Conservation (phyloP, 2,888 invertebrate species). For the Troilus luridus region DNA sequence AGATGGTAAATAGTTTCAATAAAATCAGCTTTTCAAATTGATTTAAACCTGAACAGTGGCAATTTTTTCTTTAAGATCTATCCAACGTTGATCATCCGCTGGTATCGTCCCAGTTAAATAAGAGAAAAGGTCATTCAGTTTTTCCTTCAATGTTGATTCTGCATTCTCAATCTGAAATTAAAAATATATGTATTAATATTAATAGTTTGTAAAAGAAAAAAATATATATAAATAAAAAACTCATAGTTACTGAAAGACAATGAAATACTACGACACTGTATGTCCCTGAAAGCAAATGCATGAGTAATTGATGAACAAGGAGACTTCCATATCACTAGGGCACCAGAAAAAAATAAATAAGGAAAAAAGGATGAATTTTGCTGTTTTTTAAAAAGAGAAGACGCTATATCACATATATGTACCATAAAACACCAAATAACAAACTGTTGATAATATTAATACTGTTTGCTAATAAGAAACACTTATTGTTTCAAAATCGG, state of each 20-base stretch:
- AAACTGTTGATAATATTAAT: too few relatives aligned
- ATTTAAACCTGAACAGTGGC: slow-evolving; percentile 60
- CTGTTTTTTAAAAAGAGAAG: too few relatives aligned
- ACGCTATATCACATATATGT: too few relatives aligned
- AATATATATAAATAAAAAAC: too few relatives aligned
- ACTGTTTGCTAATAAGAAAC: neutral
- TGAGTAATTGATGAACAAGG: too few relatives aligned
- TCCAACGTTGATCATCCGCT: slow-evolving; percentile 31
- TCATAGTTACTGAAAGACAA: too few relatives aligned
- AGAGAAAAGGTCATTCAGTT: slow-evolving; percentile 73
- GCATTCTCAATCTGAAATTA: slow-evolving; percentile 74
- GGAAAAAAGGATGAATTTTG: too few relatives aligned
- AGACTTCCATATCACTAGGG: too few relatives aligned
- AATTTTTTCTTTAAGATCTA: slow-evolving; percentile 63
- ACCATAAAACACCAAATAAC: too few relatives aligned
- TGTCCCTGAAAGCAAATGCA: too few relatives aligned
- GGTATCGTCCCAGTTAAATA: slow-evolving; percentile 54
- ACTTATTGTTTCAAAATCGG: neutral
- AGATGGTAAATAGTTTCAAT: neutral
- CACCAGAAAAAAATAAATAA: too few relatives aligned
- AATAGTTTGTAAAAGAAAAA: neutral
- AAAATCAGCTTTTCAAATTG: neutral
- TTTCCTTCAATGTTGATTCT: slow-evolving; percentile 77
- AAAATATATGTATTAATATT: slow-evolving; percentile 28
- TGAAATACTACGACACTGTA: too few relatives aligned